Evolutionary conservation across 2,888 invertebrate genomes (phyloP), one percentile per base, ranked within the genome.

Genomic region (Morpho helenor): DNA sequence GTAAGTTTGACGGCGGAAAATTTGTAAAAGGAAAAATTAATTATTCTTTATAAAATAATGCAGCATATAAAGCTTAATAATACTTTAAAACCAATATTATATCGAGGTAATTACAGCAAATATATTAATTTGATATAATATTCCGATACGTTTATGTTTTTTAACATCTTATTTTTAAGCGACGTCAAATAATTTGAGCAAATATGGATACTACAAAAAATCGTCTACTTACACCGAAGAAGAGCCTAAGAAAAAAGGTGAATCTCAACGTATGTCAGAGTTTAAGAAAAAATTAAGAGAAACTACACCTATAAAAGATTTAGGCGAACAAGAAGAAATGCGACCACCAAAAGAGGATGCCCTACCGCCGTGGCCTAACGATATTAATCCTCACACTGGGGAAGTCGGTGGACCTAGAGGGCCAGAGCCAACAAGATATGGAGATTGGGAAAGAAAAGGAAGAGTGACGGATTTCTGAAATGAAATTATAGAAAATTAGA

Each of bases 371-470:
- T 98, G 95, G 93, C 98, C 98, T 9, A 93, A 97, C 75, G 94
- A 96, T 74, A 94, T 92, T 1, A 99, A 99, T 87, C 99, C 99
- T 6, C 75, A 93, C 59, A 99, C 99, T 7, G 99, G 99, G 8
- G 99, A 99, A 92, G 89, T 97, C 59, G 97, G 97, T 44, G 99
- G 99, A 0, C 99, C 99, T 0, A 91, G 93, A 70, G 99, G 99
- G 7, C 99, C 99, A 0, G 99, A 99, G 91, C 99, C 99, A 7
- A 99, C 99, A 8, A 93, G 99, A 69, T 99, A 97, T 87, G 99
- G 99, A 2, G 99, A 99, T 87, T 99, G 99, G 99, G 99, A 99
- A 81, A 93, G 99, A 67, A 99, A 99, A 79, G 99, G 99, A 61
- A 92, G 99, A 77, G 98, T 98, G 45, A 93, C 96, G 2, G 99